phyloP scores from a whole-genome alignment of 37 sponge, comb jelly and placozoan genomes.

The Beroe forskalii region DNA sequence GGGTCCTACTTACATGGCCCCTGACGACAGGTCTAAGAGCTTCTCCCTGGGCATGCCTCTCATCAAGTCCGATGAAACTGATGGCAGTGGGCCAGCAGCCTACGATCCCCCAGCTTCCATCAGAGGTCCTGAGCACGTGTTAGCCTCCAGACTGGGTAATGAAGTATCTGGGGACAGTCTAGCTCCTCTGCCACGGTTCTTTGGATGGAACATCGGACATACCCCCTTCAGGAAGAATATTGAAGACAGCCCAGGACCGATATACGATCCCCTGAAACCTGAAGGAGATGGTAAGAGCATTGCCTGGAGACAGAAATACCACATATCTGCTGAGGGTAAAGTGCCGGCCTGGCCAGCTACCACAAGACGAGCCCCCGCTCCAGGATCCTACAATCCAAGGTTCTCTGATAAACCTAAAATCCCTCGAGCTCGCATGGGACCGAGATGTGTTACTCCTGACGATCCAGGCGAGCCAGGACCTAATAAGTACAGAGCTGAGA shows the following conservation, averaged over 20 bases:
- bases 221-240: constrained; percentile 47
- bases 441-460: background rate
- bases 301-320: constrained; percentile 47
- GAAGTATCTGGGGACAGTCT: background rate
- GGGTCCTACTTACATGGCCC: constrained; percentile 44
- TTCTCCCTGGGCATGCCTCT: constrained; percentile 30
- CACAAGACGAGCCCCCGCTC: constrained; percentile 47
- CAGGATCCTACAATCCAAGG: constrained; percentile 50
- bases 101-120: constrained; percentile 7
- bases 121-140: background rate
- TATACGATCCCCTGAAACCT: background rate
- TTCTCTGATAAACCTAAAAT: constrained; percentile 56
- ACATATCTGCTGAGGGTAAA: constrained; percentile 24
- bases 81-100: constrained; percentile 14
- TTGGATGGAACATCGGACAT: constrained; percentile 25
- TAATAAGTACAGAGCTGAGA: constrained; percentile 5
- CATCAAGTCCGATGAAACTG: background rate
- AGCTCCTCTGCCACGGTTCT: constrained; percentile 17
- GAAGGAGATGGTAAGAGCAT: constrained; percentile 37
- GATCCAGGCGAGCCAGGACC: constrained; percentile 46
- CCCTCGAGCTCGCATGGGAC: background rate
- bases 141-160: constrained; percentile 9
- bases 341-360: constrained; percentile 60
- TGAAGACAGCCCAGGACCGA: constrained; percentile 55
- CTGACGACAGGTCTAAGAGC: background rate